Evolutionary conservation across 2,113 vertebrate genomes (phyloP).

Genomic region (Dasypus novemcinctus): DNA sequence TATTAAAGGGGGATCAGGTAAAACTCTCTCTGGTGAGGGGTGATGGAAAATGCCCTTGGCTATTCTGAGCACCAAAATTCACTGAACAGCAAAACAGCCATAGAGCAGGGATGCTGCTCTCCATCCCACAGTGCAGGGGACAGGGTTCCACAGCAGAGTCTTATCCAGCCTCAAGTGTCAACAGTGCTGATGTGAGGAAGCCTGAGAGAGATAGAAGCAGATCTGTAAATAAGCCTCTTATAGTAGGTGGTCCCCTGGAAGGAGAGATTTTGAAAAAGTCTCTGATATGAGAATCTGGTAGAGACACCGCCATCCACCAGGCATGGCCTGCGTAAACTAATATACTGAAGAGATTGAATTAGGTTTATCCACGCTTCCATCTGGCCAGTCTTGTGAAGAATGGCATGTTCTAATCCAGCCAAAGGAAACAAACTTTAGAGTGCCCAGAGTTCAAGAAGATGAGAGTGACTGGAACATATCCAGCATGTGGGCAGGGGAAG

Average conservation of each 20-base stretch:
- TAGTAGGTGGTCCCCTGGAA: not conserved
- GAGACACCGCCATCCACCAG: not conserved
- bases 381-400: not conserved
- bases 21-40: not conserved
- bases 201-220: not conserved
- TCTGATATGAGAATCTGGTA: not conserved
- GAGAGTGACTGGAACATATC: not conserved
- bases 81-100: not conserved
- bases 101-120: not conserved
- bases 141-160: not conserved
- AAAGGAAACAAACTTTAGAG: not conserved
- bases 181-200: not conserved
- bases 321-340: not conserved
- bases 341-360: not conserved
- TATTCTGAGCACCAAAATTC: not conserved
- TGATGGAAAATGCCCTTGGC: not conserved
- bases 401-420: not conserved
- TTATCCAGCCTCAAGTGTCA: not conserved
- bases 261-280: not conserved
- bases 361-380: not conserved
- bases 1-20: not conserved
- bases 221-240: not conserved
- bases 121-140: not conserved
- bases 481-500: rapidly evolving
- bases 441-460: not conserved